phyloP scores from a whole-genome alignment of 2,888 invertebrate genomes.

The Bhutanitis thaidina region DNA sequence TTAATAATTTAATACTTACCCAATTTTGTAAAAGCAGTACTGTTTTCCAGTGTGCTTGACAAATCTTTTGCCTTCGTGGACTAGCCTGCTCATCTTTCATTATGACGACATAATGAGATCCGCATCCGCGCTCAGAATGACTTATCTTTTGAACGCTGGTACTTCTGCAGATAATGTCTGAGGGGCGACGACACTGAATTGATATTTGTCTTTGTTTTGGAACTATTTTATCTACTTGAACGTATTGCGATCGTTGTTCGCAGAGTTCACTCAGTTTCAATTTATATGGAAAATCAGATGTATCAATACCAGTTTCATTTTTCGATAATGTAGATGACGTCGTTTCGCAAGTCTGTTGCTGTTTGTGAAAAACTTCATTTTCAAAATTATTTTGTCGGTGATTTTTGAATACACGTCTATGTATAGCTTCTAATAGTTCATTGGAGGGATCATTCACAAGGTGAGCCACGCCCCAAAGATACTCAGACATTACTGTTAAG shows the following conservation, averaged over 20 bases:
- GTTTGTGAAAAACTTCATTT: not conserved
- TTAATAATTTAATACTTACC: conserved; percentile 23
- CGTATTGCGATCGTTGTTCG: conserved; percentile 28
- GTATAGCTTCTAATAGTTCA: conserved; percentile 42
- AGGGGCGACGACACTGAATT: conserved; percentile 35
- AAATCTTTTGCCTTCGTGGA: conserved; percentile 35
- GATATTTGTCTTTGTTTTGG: conserved; percentile 31
- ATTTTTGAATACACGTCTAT: conserved; percentile 12
- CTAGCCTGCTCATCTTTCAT: conserved; percentile 37
- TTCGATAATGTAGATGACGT: conserved; percentile 4
- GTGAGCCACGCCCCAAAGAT: conserved; percentile 52
- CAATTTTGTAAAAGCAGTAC: conserved; percentile 38
- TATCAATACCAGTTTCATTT: conserved; percentile 13
- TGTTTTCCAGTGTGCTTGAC: conserved; percentile 42
- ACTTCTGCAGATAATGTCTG: conserved; percentile 31
- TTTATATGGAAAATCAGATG: conserved; percentile 7
- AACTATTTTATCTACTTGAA: conserved; percentile 38
- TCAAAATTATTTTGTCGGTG: not conserved
- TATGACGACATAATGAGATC: conserved; percentile 22
- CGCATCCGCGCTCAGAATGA: conserved; percentile 32
- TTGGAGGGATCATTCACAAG: conserved; percentile 54
- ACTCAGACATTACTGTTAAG: conserved; percentile 36
- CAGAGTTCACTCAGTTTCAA: conserved; percentile 10
- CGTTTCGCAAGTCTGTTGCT: conserved; percentile 7
- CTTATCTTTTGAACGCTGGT: conserved; percentile 36